Evolutionary conservation across 1,140 invertebrate species (phyloP).

Genomic region (roundworm (Caenorhabditis elegans)): WBcel235 BX284606.5:15912001-15912500

Average conservation of each 20-base stretch:
- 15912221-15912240: constrained; percentile 39
- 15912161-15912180: constrained; percentile 38
- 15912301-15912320: constrained; percentile 40
- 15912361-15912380: background rate
- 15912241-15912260: constrained; percentile 36
- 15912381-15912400: background rate
- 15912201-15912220: background rate
- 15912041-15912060: no score
- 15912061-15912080: no score
- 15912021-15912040: no score
- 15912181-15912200: background rate
- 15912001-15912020: no score
- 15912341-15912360: background rate
- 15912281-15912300: constrained; percentile 39
- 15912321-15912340: constrained; percentile 39
- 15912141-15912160: constrained; percentile 48
- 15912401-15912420: constrained; percentile 46
- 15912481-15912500: constrained; percentile 47
- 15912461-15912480: constrained; percentile 51
- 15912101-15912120: constrained; percentile 53
- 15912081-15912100: background rate
- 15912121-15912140: constrained; percentile 48
- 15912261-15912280: constrained; percentile 47
- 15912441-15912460: constrained; percentile 44
- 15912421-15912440: constrained; percentile 45